Percentiles rank a stretch among this genome's conserved stretches.
phyloP scores from a whole-genome alignment of 2,113 vertebrate species.

The Prunella fulvescens region DNA sequence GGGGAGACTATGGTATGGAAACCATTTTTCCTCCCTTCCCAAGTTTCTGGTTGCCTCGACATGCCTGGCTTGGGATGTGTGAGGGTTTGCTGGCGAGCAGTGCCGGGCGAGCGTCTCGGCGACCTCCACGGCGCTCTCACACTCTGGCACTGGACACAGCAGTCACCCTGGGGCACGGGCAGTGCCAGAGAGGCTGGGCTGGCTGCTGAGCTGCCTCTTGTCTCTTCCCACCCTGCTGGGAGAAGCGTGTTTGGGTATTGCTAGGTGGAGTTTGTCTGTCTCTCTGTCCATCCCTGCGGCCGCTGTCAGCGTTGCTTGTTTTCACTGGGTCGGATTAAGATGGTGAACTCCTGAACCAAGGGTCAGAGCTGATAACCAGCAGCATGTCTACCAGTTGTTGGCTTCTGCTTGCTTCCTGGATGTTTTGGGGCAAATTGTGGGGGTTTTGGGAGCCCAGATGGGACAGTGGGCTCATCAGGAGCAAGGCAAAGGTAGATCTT shows the following conservation, averaged over 20 bases:
- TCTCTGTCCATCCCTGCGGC: rapidly evolving
- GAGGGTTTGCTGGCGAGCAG: neutral
- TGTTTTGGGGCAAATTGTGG: neutral
- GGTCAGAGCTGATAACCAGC: neutral
- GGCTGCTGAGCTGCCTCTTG: neutral
- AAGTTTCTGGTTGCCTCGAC: neutral
- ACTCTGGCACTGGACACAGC: rapidly evolving
- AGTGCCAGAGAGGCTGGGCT: neutral
- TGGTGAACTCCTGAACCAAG: slow-evolving; percentile 25
- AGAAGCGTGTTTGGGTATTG: neutral
- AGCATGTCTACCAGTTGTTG: neutral
- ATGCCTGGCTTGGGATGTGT: neutral
- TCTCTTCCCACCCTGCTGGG: rapidly evolving
- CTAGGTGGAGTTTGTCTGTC: neutral
- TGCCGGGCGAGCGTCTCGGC: rapidly evolving
- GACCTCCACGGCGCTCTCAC: rapidly evolving
- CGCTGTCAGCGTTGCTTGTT: neutral
- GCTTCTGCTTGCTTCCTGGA: neutral
- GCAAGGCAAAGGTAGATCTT: neutral
- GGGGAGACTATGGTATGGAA: neutral
- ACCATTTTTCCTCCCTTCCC: slow-evolving; percentile 25
- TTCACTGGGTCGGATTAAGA: neutral
- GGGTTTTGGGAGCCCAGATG: neutral
- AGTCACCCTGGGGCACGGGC: neutral
- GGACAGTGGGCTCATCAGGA: neutral